These are phyloP conservation scores for Nanorana parkeri DNA, from an alignment of 2,113 vertebrate genomes.

Conservation along the genomic window DNA sequence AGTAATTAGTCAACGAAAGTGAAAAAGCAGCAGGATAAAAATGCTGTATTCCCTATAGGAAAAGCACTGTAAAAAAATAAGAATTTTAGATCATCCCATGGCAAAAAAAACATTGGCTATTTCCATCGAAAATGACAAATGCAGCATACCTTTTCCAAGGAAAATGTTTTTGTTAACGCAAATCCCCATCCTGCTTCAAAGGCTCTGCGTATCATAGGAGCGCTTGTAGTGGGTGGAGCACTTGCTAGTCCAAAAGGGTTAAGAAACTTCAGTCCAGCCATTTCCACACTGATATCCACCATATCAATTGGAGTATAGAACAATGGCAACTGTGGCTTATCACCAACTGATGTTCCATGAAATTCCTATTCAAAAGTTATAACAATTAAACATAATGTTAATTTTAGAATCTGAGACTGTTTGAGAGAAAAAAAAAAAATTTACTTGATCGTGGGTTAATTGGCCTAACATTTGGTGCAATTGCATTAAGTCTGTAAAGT, in stretches of 20 bases:
- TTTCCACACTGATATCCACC: conserved; percentile 87
- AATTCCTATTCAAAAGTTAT: conserved; percentile 70
- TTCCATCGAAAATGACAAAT: neutral
- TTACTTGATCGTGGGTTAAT: neutral
- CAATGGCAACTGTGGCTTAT: conserved; percentile 78
- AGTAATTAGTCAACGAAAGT: too few relatives aligned
- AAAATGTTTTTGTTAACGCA: conserved; percentile 92
- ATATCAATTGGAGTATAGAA: conserved; percentile 86
- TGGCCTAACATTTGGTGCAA: conserved; percentile 13
- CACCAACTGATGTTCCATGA: conserved; percentile 71
- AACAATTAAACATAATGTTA: neutral
- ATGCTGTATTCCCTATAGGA: too few relatives aligned
- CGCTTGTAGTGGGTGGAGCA: conserved; percentile 86
- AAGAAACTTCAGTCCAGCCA: conserved; percentile 85
- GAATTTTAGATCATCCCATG: too few relatives aligned
- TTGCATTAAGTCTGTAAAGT: conserved; percentile 4
- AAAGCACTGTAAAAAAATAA: too few relatives aligned
- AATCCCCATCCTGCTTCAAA: conserved; percentile 93
- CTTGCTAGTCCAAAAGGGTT: conserved; percentile 94
- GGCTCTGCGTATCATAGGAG: conserved; percentile 90
- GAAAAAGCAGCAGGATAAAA: too few relatives aligned
- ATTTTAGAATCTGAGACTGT: neutral
- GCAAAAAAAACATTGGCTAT: too few relatives aligned
- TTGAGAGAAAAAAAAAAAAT: neutral
- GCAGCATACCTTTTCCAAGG: conserved; percentile 85